phyloP scores from a whole-genome alignment of 2,888 invertebrate species.

The Cheilosia impressa region DNA sequence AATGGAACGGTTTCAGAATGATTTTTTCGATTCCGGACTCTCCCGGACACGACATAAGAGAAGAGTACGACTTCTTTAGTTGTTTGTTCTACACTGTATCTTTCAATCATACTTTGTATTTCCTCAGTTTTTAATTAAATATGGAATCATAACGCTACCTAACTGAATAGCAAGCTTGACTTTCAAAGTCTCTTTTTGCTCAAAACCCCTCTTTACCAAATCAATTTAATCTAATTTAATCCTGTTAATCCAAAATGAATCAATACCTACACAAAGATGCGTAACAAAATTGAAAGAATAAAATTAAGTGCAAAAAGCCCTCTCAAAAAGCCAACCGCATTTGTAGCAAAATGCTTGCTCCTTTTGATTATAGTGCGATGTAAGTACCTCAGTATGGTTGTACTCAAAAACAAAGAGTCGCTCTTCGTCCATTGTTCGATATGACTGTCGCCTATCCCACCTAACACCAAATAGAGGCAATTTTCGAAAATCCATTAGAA shows the following conservation, averaged over 20 bases:
- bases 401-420: conserved; percentile 14
- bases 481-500: conserved; percentile 60
- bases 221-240: conserved; percentile 5
- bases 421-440: not conserved
- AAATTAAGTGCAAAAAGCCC: conserved; percentile 30
- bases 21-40: too few relatives aligned
- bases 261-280: not conserved
- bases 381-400: not conserved
- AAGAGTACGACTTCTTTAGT: too few relatives aligned
- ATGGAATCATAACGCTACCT: too few relatives aligned
- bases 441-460: not conserved
- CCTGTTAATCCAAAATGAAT: not conserved
- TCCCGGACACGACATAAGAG: too few relatives aligned
- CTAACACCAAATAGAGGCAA: conserved; percentile 20
- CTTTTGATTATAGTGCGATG: not conserved
- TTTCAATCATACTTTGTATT: too few relatives aligned
- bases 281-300: conserved; percentile 25
- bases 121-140: too few relatives aligned
- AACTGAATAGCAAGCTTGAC: too few relatives aligned
- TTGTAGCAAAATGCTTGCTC: conserved; percentile 14
- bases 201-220: not conserved
- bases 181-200: too few relatives aligned
- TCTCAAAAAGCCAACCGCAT: conserved; percentile 12
- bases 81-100: too few relatives aligned
- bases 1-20: too few relatives aligned